Percentiles rank a stretch among this genome's conserved stretches.
Conservation (phyloP, 2,797 vertebrate species). For the Danio tinwini region DNA sequence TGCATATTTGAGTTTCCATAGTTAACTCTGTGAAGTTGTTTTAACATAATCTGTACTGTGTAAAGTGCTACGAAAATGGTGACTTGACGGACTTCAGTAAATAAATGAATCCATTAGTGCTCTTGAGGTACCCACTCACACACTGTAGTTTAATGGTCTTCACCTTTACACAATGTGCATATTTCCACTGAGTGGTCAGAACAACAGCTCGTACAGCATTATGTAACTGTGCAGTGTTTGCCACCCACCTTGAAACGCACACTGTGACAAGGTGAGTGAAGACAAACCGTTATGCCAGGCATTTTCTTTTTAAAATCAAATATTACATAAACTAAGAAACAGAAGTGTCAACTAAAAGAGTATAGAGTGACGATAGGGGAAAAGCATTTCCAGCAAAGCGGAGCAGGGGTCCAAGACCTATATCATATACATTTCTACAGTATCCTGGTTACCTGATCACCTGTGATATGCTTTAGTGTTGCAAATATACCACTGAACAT, state of each 20-base stretch:
- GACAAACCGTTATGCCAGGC: not conserved
- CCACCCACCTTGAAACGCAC: constrained; percentile 2
- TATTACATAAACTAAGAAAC: not conserved
- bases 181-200: constrained; percentile 18
- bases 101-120: not conserved
- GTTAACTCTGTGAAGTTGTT: too few species aligned
- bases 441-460: not conserved
- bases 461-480: not conserved
- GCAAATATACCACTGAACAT: not conserved
- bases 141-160: constrained; percentile 13
- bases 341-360: not conserved
- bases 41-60: too few species aligned
- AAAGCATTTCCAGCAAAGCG: not conserved
- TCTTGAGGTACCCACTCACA: not conserved
- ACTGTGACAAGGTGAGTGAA: not conserved
- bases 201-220: constrained; percentile 6
- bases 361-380: not conserved
- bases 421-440: not conserved
- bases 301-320: constrained; percentile 3
- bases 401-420: not conserved
- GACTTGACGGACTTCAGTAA: not conserved
- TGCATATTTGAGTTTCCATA: too few species aligned
- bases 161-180: not conserved
- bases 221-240: constrained; percentile 3
- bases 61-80: too few species aligned